These are phyloP conservation scores for Drosophila carrolli DNA, from an alignment of 1,140 invertebrate species.

Conservation along the genomic window DNA sequence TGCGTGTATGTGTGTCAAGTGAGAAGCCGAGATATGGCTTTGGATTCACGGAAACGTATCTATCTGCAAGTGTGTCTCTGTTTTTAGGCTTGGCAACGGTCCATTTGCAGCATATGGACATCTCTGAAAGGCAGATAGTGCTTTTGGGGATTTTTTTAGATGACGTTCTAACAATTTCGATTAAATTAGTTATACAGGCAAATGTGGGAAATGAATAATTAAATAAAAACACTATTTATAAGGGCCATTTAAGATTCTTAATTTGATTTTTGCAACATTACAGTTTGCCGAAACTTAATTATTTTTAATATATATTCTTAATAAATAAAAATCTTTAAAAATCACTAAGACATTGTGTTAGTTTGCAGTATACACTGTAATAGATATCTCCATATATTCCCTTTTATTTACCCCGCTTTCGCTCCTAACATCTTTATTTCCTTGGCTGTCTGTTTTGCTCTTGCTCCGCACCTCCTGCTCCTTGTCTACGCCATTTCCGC, in stretches of 20 bases:
- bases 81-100: conserved; percentile 24
- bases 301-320: no score
- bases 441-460: conserved; percentile 7
- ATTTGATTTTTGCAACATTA: no score
- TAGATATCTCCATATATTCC: not conserved
- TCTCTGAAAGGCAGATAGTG: not conserved
- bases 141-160: not conserved
- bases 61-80: conserved; percentile 15
- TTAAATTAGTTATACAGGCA: no score
- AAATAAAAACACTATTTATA: no score
- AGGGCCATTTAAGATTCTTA: no score
- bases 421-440: not conserved
- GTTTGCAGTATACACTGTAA: not conserved
- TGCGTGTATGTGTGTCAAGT: conserved; percentile 31
- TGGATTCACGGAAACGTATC: conserved; percentile 2
- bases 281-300: no score
- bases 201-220: no score
- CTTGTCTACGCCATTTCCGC: conserved; percentile 20
- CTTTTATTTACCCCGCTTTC: not conserved
- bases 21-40: conserved; percentile 6
- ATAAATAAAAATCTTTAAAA: no score
- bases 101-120: not conserved
- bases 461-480: not conserved
- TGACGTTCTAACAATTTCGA: not conserved
- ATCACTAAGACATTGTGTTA: no score